Evolutionary conservation across 2,888 invertebrate species (phyloP), one percentile per base, ranked within the genome.

Genomic region (Polydrusus pterygomalis): DNA sequence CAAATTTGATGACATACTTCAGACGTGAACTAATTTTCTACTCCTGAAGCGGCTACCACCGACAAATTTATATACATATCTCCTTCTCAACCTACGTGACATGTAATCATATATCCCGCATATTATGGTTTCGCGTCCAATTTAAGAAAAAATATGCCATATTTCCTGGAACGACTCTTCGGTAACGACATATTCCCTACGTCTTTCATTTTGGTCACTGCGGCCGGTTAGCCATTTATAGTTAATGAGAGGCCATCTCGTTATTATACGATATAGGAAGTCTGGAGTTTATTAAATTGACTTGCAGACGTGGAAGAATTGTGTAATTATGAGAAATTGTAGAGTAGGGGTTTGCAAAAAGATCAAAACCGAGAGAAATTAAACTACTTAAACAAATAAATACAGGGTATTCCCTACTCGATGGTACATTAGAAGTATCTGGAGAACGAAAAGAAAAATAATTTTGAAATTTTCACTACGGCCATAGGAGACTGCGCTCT

Each of bases 281-380:
- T 47, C 67, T 45, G 38, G 67, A 69, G 69, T 75, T 75, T 75
- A 75, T 75, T 75, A 75, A 75, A 75, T 64, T 63, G 38, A 34
- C 20, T 68, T 34, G n/a, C 47, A 65, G 47, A 75, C 75, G 75
- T 75, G 75, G 54, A 64, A 54, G 64, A 51, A 58, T 64, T 65
- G 47, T 18, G 67, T 13, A 62, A 72, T 65, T 65, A 72, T 43
- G 56, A 65, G 64, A 72, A 72, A 65, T 56, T 58, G 47, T 45
- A 45, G 43, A 47, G 30, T 13, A 25, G 1, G 63, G 63, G 30
- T n/a, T n/a, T 43, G n/a, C 10, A 43, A 43, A 13, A 43, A 13
- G 43, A n/a, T 43, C 0, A 43, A 43, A 43, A 13, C 43, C n/a
- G 43, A 43, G 1, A 43, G 11, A 3, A 43, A 13, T 43, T 1